Percentiles rank a stretch among this genome's conserved stretches.
Evolutionary conservation across 2,797 vertebrate genomes (phyloP).

Genomic region (Pseudomugil tenellus): DNA sequence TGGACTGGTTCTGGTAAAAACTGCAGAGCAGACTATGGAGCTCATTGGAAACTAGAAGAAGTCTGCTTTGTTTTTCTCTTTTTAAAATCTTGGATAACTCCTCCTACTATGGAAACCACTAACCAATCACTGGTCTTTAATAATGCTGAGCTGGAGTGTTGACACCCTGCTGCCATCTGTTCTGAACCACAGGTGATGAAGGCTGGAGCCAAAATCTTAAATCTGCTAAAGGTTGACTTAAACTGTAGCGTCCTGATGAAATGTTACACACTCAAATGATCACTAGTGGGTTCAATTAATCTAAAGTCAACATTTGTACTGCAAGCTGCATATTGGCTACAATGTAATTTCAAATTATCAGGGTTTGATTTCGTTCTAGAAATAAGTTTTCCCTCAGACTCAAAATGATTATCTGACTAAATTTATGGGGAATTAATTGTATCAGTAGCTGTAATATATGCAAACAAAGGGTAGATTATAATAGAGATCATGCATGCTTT

Average conservation of each 20-base stretch:
- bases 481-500: conserved; percentile 82
- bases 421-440: conserved; percentile 32
- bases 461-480: conserved; percentile 79
- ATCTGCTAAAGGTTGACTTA: conserved; percentile 34
- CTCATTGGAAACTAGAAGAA: conserved; percentile 8
- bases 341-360: not conserved
- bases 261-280: not conserved
- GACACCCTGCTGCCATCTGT: conserved; percentile 76
- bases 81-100: conserved; percentile 8
- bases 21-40: conserved; percentile 6
- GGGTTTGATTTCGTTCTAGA: not conserved
- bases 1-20: conserved; percentile 27
- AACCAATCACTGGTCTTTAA: conserved; percentile 59
- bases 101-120: conserved; percentile 38
- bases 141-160: conserved; percentile 66
- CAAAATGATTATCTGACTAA: conserved; percentile 1
- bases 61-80: conserved; percentile 1
- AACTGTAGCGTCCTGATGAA: conserved; percentile 27
- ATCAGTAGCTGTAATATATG: conserved; percentile 57
- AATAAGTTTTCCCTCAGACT: conserved; percentile 14
- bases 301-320: not conserved
- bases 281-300: not conserved
- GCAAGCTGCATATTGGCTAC: not conserved
- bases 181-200: conserved; percentile 61
- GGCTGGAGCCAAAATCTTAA: conserved; percentile 53